These are phyloP conservation scores for Synanthedon vespiformis DNA, from an alignment of 2,888 invertebrate genomes.

Conservation along the genomic window DNA sequence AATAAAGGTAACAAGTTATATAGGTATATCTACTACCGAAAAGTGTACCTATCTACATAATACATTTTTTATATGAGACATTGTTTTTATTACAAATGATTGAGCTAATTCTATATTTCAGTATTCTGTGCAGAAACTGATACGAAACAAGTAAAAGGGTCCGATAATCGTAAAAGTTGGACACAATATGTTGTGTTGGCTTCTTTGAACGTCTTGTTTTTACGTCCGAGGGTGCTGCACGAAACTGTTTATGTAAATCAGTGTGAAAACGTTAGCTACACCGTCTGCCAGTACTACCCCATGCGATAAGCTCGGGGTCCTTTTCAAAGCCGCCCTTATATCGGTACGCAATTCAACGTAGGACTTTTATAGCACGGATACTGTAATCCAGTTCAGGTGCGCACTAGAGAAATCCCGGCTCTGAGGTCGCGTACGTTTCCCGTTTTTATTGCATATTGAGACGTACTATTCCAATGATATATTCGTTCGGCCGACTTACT, in stretches of 20 bases:
- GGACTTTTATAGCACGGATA: constrained; percentile 56
- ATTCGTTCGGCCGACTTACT: constrained; percentile 34
- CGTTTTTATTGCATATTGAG: constrained; percentile 68
- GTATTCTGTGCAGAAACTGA: background rate
- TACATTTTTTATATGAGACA: no score
- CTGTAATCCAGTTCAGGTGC: constrained; percentile 67
- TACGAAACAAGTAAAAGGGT: background rate
- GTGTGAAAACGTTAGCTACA: constrained; percentile 30
- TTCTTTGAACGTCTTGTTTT: constrained; percentile 12
- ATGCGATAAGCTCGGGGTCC: constrained; percentile 37
- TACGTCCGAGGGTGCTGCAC: constrained; percentile 11
- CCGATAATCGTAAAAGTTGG: background rate
- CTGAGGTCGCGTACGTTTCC: constrained; percentile 56
- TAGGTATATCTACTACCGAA: no score
- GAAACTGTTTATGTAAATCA: constrained; percentile 52
- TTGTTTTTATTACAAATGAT: no score
- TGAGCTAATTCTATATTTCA: no score
- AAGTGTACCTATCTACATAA: no score
- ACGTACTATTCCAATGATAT: constrained; percentile 56
- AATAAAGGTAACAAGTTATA: no score
- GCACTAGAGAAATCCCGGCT: constrained; percentile 50
- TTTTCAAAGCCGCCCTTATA: constrained; percentile 49
- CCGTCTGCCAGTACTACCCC: constrained; percentile 29
- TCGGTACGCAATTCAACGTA: constrained; percentile 44
- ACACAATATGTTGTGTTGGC: background rate